These are phyloP conservation scores for Pterocles orientalis DNA, from an alignment of 2,113 vertebrate genomes.

Conservation along the genomic window DNA sequence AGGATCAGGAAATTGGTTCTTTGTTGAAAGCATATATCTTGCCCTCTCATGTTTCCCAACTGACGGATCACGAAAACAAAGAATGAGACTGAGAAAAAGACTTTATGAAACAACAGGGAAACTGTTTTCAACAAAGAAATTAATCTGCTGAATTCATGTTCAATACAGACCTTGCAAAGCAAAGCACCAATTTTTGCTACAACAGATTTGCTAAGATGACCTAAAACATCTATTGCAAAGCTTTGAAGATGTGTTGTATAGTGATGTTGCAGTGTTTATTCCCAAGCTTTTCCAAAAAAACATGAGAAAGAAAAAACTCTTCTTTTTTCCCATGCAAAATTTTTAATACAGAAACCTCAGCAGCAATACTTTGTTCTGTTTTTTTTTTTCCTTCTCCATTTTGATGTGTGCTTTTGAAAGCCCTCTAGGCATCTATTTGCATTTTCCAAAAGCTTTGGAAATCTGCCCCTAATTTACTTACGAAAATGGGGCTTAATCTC, in stretches of 20 bases:
- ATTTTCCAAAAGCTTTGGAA: slow-evolving; percentile 43
- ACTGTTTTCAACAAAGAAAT: neutral
- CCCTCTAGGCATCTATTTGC: slow-evolving; percentile 33
- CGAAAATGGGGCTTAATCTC: slow-evolving; percentile 11
- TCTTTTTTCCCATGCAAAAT: neutral
- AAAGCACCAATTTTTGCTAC: neutral
- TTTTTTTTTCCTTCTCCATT: neutral
- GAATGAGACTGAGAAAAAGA: neutral
- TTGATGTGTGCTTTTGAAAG: slow-evolving; percentile 34
- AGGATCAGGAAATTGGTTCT: slow-evolving; percentile 58
- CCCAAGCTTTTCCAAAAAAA: neutral
- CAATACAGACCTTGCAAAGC: neutral
- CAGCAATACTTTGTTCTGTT: neutral
- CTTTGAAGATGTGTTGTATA: neutral
- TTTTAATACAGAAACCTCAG: slow-evolving; percentile 27
- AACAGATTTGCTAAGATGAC: neutral
- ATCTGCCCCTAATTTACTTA: slow-evolving; percentile 29
- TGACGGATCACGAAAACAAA: neutral
- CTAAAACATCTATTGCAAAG: neutral
- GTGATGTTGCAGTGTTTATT: neutral
- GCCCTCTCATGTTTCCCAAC: slow-evolving; percentile 50
- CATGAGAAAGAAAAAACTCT: neutral
- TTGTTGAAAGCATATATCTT: slow-evolving; percentile 21
- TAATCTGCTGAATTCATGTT: neutral
- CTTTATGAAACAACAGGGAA: slow-evolving; percentile 7